Evolutionary conservation across 1,140 invertebrate species (phyloP).

Genomic region (Chlorops oryzae): DNA sequence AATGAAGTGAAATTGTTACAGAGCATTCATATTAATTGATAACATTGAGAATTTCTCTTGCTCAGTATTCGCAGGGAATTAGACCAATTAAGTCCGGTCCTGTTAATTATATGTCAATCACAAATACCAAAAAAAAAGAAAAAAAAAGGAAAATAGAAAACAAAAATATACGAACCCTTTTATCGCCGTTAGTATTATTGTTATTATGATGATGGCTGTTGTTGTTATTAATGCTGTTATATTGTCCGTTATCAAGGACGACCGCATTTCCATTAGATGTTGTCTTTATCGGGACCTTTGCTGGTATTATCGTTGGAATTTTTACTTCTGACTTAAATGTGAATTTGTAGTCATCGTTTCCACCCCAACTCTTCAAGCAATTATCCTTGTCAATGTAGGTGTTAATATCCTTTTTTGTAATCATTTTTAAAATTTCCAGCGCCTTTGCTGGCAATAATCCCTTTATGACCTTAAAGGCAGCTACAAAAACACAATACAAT

Average conservation of each 20-base stretch:
- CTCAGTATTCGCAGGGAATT: too few relatives aligned
- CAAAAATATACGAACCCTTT: not conserved
- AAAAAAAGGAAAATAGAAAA: conserved; percentile 4
- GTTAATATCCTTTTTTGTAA: conserved; percentile 69
- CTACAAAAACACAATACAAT: conserved; percentile 50
- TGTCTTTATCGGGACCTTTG: not conserved
- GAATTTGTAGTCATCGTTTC: conserved; percentile 69
- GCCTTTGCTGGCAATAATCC: conserved; percentile 80
- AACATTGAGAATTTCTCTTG: too few relatives aligned
- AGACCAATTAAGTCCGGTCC: too few relatives aligned
- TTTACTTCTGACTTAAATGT: conserved; percentile 55
- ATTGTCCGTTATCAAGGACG: not conserved
- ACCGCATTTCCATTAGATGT: not conserved
- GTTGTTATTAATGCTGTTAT: conserved; percentile 1
- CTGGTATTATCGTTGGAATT: not conserved
- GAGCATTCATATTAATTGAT: too few relatives aligned
- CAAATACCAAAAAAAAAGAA: too few relatives aligned
- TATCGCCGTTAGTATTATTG: not conserved
- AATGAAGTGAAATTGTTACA: too few relatives aligned
- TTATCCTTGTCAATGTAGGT: conserved; percentile 72
- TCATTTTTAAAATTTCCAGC: conserved; percentile 83
- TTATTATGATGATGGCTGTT: not conserved
- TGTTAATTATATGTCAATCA: too few relatives aligned
- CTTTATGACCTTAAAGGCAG: conserved; percentile 91
- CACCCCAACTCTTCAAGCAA: conserved; percentile 75